A percentile compares a stretch with the other conserved stretches of the same genome.
phyloP scores from a whole-genome alignment of 1,140 invertebrate species.

The Leptoteleia sp. region DNA sequence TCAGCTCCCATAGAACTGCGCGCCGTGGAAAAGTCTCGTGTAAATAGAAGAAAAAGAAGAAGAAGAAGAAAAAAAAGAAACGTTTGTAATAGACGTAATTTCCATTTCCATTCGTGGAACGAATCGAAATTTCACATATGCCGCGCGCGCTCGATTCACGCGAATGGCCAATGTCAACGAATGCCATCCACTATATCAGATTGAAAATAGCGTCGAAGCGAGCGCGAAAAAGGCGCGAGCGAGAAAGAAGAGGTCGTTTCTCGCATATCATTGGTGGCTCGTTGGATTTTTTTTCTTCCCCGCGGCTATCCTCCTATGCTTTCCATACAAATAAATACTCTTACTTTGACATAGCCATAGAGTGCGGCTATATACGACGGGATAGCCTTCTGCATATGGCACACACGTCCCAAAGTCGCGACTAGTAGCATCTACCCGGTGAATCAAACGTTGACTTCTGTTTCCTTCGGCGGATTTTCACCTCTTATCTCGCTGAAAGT shows the following conservation, averaged over 20 bases:
- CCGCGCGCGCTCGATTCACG: slow-evolving; percentile 19
- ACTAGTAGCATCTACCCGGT: slow-evolving; percentile 60
- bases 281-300: slow-evolving; percentile 48
- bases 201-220: slow-evolving; percentile 8
- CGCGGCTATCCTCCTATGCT: slow-evolving; percentile 71
- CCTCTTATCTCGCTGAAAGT: slow-evolving; percentile 43
- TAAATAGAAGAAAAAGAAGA: no score
- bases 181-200: slow-evolving; percentile 15
- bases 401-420: slow-evolving; percentile 51
- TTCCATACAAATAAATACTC: slow-evolving; percentile 60
- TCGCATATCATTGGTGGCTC: slow-evolving; percentile 45
- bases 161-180: slow-evolving; percentile 33
- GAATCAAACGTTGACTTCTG: slow-evolving; percentile 19
- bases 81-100: no score
- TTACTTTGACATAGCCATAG: slow-evolving; percentile 62
- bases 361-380: slow-evolving; percentile 53
- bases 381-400: slow-evolving; percentile 54
- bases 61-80: background rate
- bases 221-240: slow-evolving; percentile 1
- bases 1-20: no score
- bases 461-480: slow-evolving; percentile 26
- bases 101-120: slow-evolving; percentile 11
- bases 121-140: slow-evolving; percentile 24
- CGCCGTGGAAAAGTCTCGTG: no score
- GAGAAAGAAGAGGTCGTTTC: slow-evolving; percentile 28